These are phyloP conservation scores for Anticlea derivata DNA, from an alignment of 2,888 invertebrate species.

Conservation along the genomic window DNA sequence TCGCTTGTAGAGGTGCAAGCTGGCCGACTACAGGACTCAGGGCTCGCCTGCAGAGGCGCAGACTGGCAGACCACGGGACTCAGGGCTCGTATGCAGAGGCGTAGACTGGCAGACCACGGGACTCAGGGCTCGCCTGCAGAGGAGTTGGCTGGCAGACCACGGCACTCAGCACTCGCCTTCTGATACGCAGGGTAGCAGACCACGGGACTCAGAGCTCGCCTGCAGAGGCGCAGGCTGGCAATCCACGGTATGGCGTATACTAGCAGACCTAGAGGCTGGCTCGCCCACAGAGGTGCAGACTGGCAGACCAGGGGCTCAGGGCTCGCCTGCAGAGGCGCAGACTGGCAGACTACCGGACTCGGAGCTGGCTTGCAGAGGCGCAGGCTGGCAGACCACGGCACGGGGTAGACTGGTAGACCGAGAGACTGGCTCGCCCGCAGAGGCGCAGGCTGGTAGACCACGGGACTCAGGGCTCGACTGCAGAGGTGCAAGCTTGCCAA, in stretches of 20 bases:
- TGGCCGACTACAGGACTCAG: background rate
- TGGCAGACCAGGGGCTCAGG: no score
- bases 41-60: background rate
- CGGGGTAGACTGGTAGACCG: background rate
- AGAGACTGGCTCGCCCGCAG: no score
- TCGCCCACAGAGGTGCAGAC: no score
- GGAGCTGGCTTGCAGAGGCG: background rate
- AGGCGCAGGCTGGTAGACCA: background rate
- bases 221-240: slow-evolving; percentile 1
- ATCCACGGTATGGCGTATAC: no score
- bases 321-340: no score
- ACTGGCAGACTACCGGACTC: no score
- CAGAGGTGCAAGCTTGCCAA: background rate
- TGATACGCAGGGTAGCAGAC: no score
- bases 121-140: no score
- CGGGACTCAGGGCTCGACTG: background rate
- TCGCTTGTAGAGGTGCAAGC: background rate
- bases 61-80: background rate
- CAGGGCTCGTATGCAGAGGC: background rate
- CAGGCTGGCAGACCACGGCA: background rate
- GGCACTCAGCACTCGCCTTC: no score
- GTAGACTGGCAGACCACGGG: background rate
- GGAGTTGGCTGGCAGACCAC: no score
- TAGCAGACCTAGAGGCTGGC: no score
- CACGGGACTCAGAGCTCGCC: background rate